Base-by-base conservation (phyloP, 2,888 invertebrate genomes). In the Linyphia triangularis region DNA sequence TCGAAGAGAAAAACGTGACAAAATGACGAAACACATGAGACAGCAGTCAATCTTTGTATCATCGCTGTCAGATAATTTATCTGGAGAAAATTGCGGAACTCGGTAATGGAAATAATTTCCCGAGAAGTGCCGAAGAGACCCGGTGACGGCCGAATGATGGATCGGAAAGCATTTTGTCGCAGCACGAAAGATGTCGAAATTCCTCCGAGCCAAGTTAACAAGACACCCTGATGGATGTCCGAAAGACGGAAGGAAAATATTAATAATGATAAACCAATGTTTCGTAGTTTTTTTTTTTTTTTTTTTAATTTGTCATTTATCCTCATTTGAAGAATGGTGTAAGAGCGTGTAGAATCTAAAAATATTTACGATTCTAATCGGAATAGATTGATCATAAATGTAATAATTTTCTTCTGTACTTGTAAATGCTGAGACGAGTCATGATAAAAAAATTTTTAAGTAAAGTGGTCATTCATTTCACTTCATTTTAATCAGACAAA, bases 231-330 rank as follows among this genome's bases (percentile, higher is more conserved):
- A 82, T 82, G 72, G 82, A 63, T 72, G 72, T 28, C 6, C 13
- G 43, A n/a, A 57, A n/a, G 59, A 51, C 43, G 70, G 65, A 81
- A 82, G 61, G 63, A 72, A 72, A 63, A 43, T 82, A 72, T 82
- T 82, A 82, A 72, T 81, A 81, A 70, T 82, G n/a, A n/a, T n/a
- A 82, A 82, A 63, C 61, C 72, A 72, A 70, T 82, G 72, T 61
- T 30, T 33, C 28, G n/a, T 28, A 22, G 22, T 67, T 63, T 72
- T 72, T 43, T 33, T 51, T 63, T 70, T 28, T 9, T 43, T n/a
- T 51, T 51, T 51, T 51, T 3, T 13, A 51, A 51, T 51, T 5
- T 51, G 51, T 51, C 51, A 16, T 51, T 5, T 51, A n/a, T 51
- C 51, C 5, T 51, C 51, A 16, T 2, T n/a, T 51, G n/a, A n/a